Percentiles rank a stretch among this genome's conserved stretches.
These are phyloP conservation scores for Cheilosia scutellata DNA, from an alignment of 2,888 invertebrate genomes.

Conservation along the genomic window DNA sequence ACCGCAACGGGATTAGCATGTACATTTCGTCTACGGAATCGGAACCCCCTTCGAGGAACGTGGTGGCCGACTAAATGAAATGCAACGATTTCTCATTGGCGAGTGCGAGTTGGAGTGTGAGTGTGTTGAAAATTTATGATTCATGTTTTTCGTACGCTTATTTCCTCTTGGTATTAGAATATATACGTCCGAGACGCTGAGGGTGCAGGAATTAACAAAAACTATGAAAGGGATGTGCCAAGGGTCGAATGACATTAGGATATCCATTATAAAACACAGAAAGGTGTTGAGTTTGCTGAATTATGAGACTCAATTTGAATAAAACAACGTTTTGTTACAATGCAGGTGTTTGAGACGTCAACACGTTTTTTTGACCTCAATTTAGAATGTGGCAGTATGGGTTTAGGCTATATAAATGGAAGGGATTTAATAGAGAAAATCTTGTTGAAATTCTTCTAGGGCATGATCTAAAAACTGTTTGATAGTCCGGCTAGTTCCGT, in stretches of 20 bases:
- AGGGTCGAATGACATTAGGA: slow-evolving; percentile 64
- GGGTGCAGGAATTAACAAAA: slow-evolving; percentile 44
- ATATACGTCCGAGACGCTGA: not conserved
- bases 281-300: slow-evolving; percentile 73
- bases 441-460: too few relatives aligned
- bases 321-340: slow-evolving; percentile 68
- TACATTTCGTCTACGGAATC: slow-evolving; percentile 45
- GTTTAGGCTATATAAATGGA: too few relatives aligned
- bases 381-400: not conserved
- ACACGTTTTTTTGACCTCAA: slow-evolving; percentile 19
- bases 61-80: slow-evolving; percentile 44
- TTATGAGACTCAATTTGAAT: slow-evolving; percentile 74
- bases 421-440: too few relatives aligned
- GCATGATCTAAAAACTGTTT: too few relatives aligned
- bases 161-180: slow-evolving; percentile 34
- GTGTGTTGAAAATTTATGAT: slow-evolving; percentile 58
- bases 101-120: not conserved
- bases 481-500: too few relatives aligned
- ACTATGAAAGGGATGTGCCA: slow-evolving; percentile 69
- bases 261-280: slow-evolving; percentile 58
- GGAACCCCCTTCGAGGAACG: slow-evolving; percentile 21
- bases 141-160: slow-evolving; percentile 72
- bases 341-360: slow-evolving; percentile 66
- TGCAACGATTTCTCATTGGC: slow-evolving; percentile 29
- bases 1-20: slow-evolving; percentile 69